phyloP scores from a whole-genome alignment of 1,140 invertebrate species.

The Gerris buenoi region DNA sequence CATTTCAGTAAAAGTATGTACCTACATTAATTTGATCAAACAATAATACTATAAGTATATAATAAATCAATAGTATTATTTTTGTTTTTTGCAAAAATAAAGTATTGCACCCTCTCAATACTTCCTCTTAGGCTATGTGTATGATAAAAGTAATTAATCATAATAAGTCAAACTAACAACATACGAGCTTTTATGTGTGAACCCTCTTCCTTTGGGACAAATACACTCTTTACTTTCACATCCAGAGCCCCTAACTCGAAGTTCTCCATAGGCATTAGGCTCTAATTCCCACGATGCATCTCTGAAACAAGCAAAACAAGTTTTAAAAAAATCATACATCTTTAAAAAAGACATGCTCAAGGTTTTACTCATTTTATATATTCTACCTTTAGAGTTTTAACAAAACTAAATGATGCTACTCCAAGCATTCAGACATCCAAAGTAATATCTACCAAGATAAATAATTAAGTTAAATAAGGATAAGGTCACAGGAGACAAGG shows the following conservation, averaged over 20 bases:
- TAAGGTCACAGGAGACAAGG: no score
- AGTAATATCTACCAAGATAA: no score
- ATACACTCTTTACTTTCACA: not conserved
- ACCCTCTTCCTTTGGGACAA: not conserved
- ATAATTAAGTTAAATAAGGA: no score
- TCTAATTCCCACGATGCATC: slow-evolving; percentile 6
- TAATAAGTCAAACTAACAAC: not conserved
- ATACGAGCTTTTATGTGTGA: not conserved
- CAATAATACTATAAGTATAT: not conserved
- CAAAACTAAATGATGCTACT: no score
- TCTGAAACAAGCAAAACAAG: no score
- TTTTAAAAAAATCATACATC: no score
- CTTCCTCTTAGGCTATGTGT: no score
- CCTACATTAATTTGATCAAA: not conserved
- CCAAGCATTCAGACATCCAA: no score
- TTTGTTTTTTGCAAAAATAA: not conserved
- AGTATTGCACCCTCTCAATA: not conserved
- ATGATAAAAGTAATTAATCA: not conserved
- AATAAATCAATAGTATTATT: not conserved
- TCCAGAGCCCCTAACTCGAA: not conserved
- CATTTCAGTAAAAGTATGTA: no score
- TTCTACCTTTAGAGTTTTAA: no score
- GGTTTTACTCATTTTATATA: no score
- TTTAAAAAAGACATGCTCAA: no score
- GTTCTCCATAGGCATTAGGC: slow-evolving; percentile 5